A percentile compares a stretch with the other conserved stretches of the same genome.
These are phyloP conservation scores for Junonia oenone DNA, from an alignment of 2,888 invertebrate species.

Conservation along the genomic window DNA sequence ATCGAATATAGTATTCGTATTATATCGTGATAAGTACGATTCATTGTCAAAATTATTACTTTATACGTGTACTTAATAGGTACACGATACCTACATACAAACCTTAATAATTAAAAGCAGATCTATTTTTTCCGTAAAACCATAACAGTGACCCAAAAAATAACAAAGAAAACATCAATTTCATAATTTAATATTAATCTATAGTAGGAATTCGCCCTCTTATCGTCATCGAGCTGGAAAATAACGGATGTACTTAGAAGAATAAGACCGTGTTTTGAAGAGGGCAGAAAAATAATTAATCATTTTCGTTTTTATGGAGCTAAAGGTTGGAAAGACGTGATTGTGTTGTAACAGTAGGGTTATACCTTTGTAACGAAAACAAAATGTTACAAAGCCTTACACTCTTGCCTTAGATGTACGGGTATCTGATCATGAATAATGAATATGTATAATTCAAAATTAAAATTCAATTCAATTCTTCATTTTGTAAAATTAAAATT, in stretches of 20 bases:
- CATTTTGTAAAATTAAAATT: too few species aligned
- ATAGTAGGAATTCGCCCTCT: slow-evolving; percentile 66
- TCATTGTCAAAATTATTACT: too few species aligned
- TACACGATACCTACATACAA: too few species aligned
- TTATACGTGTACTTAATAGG: too few species aligned
- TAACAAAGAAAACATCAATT: slow-evolving; percentile 38
- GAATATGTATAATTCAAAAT: background rate
- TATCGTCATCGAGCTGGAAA: slow-evolving; percentile 73
- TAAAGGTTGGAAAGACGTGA: slow-evolving; percentile 71
- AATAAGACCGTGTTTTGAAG: slow-evolving; percentile 76
- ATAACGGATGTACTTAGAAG: slow-evolving; percentile 77
- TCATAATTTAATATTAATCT: slow-evolving; percentile 73
- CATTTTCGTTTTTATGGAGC: slow-evolving; percentile 69
- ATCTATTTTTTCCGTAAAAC: too few species aligned
- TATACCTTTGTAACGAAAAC: slow-evolving; percentile 56
- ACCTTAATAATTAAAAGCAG: too few species aligned
- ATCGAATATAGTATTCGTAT: too few species aligned
- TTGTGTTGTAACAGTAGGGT: slow-evolving; percentile 67
- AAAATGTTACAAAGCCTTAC: slow-evolving; percentile 32
- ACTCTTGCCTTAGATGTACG: background rate
- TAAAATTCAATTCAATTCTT: too few species aligned
- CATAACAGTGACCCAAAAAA: slow-evolving; percentile 5
- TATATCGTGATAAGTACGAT: too few species aligned
- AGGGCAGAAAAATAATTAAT: slow-evolving; percentile 77
- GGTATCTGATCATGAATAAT: background rate